Evolutionary conservation across 2,113 vertebrate species (phyloP).

Genomic region (Dasyornis broadbenti): DNA sequence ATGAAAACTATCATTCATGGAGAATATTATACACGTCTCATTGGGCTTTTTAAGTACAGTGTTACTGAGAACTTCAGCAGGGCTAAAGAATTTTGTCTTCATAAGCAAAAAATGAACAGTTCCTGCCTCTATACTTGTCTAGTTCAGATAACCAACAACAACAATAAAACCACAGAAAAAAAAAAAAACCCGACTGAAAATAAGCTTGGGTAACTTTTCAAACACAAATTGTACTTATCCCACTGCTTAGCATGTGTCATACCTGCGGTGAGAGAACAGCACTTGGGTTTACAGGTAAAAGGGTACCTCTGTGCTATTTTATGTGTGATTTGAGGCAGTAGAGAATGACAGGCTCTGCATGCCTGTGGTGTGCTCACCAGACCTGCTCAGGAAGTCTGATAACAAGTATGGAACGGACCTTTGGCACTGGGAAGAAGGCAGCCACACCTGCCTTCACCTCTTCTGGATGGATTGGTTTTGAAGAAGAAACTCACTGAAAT

Average conservation of each 20-base stretch:
- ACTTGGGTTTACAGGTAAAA: background rate
- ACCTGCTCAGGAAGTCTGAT: background rate
- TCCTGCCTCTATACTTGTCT: background rate
- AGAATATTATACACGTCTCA: background rate
- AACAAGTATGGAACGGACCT: background rate
- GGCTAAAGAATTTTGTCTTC: background rate
- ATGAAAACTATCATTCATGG: background rate
- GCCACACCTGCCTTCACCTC: background rate
- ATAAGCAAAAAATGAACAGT: background rate
- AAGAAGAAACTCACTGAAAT: background rate
- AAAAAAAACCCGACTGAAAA: background rate
- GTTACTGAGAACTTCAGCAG: background rate
- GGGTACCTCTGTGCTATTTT: background rate
- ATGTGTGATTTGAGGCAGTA: background rate
- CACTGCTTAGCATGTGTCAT: background rate
- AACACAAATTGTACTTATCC: background rate
- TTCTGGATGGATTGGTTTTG: background rate
- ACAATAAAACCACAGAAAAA: background rate
- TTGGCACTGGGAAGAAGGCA: background rate
- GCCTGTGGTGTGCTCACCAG: background rate
- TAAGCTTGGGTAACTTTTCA: conserved; percentile 6
- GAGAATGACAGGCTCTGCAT: background rate
- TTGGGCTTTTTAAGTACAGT: background rate
- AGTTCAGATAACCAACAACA: background rate
- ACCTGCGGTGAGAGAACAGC: background rate